These are phyloP conservation scores for Potamilus streckersoni DNA, from an alignment of 1,140 invertebrate genomes.

Conservation along the genomic window DNA sequence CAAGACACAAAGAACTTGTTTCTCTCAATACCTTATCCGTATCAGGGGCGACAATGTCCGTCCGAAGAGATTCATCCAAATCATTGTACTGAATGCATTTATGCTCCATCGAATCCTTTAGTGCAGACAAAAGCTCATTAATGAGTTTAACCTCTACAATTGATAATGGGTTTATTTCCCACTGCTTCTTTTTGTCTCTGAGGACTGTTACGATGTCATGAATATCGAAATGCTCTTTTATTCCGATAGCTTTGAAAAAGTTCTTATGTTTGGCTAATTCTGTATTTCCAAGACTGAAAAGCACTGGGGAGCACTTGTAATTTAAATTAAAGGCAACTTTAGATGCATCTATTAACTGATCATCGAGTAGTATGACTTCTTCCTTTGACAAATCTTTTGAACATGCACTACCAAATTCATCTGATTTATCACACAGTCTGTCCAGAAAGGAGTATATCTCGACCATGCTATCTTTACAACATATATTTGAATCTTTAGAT, in stretches of 20 bases:
- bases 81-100: neutral
- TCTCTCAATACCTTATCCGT: neutral
- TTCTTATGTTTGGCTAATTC: neutral
- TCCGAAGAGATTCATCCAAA: neutral
- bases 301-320: slow-evolving; percentile 26
- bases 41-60: slow-evolving; percentile 1
- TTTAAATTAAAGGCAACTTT: slow-evolving; percentile 18
- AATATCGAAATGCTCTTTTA: slow-evolving; percentile 19
- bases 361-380: slow-evolving; percentile 4
- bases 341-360: slow-evolving; percentile 6
- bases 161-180: slow-evolving; percentile 19
- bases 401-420: no score
- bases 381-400: no score
- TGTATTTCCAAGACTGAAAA: slow-evolving; percentile 20
- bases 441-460: no score
- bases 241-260: slow-evolving; percentile 18
- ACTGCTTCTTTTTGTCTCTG: neutral
- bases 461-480: no score
- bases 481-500: no score
- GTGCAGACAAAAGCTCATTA: neutral
- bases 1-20: slow-evolving; percentile 33
- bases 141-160: neutral
- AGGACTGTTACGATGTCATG: slow-evolving; percentile 7
- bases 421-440: no score
- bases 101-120: neutral